Evolutionary conservation across 2,888 invertebrate species (phyloP), one percentile per base, ranked within the genome.

Genomic region (Neoaliturus tenellus): DNA sequence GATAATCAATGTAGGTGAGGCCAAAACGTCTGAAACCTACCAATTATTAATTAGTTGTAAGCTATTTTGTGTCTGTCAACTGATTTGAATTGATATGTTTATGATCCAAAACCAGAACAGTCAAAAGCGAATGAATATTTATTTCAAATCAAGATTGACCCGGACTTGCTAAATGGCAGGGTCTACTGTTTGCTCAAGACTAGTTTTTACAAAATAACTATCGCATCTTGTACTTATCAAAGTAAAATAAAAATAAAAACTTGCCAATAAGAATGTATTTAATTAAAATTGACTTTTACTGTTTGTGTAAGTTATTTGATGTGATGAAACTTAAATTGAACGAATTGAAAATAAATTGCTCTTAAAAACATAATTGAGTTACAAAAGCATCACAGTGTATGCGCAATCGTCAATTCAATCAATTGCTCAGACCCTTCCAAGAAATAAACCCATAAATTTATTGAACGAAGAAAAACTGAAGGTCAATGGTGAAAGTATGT

Each of bases 31-130:
- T 28, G 62, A 62, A 62, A 62, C 62, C 62, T 31, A 31, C 62
- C 62, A 62, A 62, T 62, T 62, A 62, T 28, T 62, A 31, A 62
- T 12, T 62, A 31, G 31, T 62, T 62, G 31, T 62, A 62, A 6
- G 14, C 62, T 31, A 51, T 20, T 51, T 51, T 51, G 23, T 51
- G 62, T 62, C 25, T 31, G 62, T 62, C 62, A 31, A 62, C 62
- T 62, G 62, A 62, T 62, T 62, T 62, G 31, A 62, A 62, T 62
- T 62, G 62, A 62, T 28, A 62, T 62, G 62, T 62, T 62, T 62
- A 62, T 62, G 62, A 31, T 62, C 28, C 14, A 31, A 62, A 62
- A 62, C 31, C 62, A 62, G 62, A 31, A 31, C 62, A 12, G 62
- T 31, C 62, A 31, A 62, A 31, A 62, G 62, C 28, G 62, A 31